Conservation (phyloP, 1,140 invertebrate species). For the Brachionus plicatilis region DNA sequence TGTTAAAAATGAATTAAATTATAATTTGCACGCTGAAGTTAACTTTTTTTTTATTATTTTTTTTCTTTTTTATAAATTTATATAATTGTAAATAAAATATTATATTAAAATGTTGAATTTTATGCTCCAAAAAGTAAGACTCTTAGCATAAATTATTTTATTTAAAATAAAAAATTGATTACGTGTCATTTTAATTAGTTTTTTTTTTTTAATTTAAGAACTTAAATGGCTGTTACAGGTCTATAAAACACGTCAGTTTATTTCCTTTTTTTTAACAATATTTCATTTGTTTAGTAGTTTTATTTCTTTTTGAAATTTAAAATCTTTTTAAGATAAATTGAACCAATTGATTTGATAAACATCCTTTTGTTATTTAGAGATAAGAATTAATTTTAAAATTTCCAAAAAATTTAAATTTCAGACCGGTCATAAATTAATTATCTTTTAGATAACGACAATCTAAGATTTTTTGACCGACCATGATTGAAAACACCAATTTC, state of each 20-base stretch:
- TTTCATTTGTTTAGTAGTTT: no score
- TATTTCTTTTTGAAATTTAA: not conserved
- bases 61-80: not conserved
- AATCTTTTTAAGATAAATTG: not conserved
- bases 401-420: no score
- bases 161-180: not conserved
- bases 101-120: not conserved
- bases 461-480: no score
- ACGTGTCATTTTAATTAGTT: not conserved
- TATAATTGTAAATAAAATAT: conserved; percentile 5
- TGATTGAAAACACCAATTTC: no score
- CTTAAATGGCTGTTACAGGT: not conserved
- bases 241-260: not conserved
- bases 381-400: no score
- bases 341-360: not conserved
- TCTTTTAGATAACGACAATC: no score
- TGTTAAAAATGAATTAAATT: not conserved
- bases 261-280: no score
- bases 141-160: not conserved
- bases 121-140: not conserved
- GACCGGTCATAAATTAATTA: no score
- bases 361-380: no score
- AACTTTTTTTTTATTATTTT: not conserved
- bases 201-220: not conserved
- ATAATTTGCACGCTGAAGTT: not conserved